Percentiles rank a stretch among this genome's conserved stretches.
These are phyloP conservation scores for Empis livida DNA, from an alignment of 2,888 invertebrate species.

Conservation along the genomic window DNA sequence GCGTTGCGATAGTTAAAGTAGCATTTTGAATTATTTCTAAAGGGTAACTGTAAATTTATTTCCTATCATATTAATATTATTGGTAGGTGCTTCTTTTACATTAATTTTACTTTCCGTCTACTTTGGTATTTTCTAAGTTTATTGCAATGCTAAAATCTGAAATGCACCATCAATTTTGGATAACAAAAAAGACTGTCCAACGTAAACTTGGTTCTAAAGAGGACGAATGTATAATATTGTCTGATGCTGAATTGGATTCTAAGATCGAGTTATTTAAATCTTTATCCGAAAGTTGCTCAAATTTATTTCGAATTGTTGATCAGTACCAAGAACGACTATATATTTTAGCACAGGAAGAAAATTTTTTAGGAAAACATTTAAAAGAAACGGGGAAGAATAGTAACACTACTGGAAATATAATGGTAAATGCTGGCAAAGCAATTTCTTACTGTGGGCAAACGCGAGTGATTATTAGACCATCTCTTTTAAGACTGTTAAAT, in stretches of 20 bases:
- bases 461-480: constrained; percentile 71
- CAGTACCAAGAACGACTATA: constrained; percentile 88
- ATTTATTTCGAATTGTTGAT: constrained; percentile 78
- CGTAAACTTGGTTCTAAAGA: constrained; percentile 91
- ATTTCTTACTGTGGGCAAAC: constrained; percentile 86
- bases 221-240: constrained; percentile 91
- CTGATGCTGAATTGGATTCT: constrained; percentile 92
- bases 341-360: constrained; percentile 90
- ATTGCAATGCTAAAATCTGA: too few relatives aligned
- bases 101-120: too few relatives aligned
- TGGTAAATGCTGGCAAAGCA: constrained; percentile 72
- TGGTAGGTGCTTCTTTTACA: too few relatives aligned
- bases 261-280: constrained; percentile 56
- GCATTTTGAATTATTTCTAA: too few relatives aligned
- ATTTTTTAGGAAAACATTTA: constrained; percentile 83
- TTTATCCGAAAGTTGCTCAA: constrained; percentile 70
- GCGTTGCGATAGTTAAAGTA: too few relatives aligned
- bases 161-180: constrained; percentile 96
- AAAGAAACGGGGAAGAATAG: constrained; percentile 86
- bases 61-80: too few relatives aligned
- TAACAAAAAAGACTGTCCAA: constrained; percentile 90
- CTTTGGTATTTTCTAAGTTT: too few relatives aligned
- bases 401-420: constrained; percentile 73
- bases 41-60: too few relatives aligned
- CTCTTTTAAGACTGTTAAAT: constrained; percentile 79